Base-by-base conservation (phyloP, 2,888 invertebrate genomes). In the Liodrosophila aerea region DNA sequence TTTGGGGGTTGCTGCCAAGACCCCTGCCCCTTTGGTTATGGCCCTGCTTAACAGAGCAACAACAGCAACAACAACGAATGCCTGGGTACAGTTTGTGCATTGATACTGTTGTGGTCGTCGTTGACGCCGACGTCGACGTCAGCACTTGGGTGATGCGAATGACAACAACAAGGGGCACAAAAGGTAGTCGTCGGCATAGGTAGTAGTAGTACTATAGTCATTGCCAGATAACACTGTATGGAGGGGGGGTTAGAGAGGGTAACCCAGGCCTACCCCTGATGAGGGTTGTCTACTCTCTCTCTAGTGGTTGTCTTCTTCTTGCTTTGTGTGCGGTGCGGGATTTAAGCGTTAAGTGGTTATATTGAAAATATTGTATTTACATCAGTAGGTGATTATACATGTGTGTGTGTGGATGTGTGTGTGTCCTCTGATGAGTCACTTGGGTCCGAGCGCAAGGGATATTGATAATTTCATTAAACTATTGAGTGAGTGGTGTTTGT, bases 271-370 rank as follows among this genome's bases (percentile, higher is more conserved):
- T 58, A 70, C 63, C 66, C 67, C 63, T 60, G 70, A 67, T 34
- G 74, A 74, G 74, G 67, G 74, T 71, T 64, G 74, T 68, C 68
- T 64, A 13, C 36, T 52, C 31, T 37, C 54, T 53, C 43, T 31
- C 45, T 46, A n/a, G 56, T 56, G 58, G 50, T 56, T 64, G 62
- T 64, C 18, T 56, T 15, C 12, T 15, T 18, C 12, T 44, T 52
- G 36, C n/a, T 36, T 43, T 36, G 56, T 63, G 57, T 68, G 58
- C 47, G 64, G 67, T 69, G 73, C 67, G 72, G 85, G 84, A 76
- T 84, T 86, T 85, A 81, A 77, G 76, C 85, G 86, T 86, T 86
- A 86, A 84, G 84, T 86, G 85, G 85, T 87, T 86, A 85, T 87
- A 77, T 77, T 82, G 80, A 80, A 83, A 84, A 85, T 85, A 85